Base-by-base conservation (phyloP, 1,140 invertebrate genomes). In the Penaeus chinensis region DNA sequence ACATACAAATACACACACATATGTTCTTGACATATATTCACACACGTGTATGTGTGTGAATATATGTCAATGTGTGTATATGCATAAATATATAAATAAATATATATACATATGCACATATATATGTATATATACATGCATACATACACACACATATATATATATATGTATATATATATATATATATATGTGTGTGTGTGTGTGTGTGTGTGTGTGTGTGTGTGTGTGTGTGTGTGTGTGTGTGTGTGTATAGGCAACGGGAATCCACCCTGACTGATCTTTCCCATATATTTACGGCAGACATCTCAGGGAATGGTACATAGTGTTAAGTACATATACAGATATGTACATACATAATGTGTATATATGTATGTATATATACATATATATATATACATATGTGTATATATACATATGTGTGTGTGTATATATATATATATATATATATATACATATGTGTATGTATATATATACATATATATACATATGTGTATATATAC, bases 21-120 rank as follows among this genome's bases (percentile, higher is more conserved):
- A 69, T 69, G 27, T 69, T n/a, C n/a, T n/a, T n/a, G n/a, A 69
- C 27, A 69, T 69, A 69, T 69, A 69, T 69, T n/a, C 18, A 69
- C 27, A 18, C 27, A 69, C 27, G 27, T 69, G 27, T 18, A 69
- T 18, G 27, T 69, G 27, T 69, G 27, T 69, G 27, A n/a, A 69
- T 69, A 69, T 69, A 69, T 69, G 27, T 69, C 22, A n/a, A 69
- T 69, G 27, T 69, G 27, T 69, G 27, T 69, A 69, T 69, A 69
- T 69, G 27, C 27, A 69, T 69, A 69, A 7, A 69, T 69, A 69
- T 69, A 69, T 69, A 69, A 7, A 69, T 69, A 69, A 5, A 69
- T 69, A 20, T 69, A 69, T 69, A 69, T 69, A 20, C 13, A 69
- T 69, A 69, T 69, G 13, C 27, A 69, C 2, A 32, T 32, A 32